These are phyloP conservation scores for Calypte anna DNA, from an alignment of 2,113 vertebrate genomes.

Conservation along the genomic window DNA sequence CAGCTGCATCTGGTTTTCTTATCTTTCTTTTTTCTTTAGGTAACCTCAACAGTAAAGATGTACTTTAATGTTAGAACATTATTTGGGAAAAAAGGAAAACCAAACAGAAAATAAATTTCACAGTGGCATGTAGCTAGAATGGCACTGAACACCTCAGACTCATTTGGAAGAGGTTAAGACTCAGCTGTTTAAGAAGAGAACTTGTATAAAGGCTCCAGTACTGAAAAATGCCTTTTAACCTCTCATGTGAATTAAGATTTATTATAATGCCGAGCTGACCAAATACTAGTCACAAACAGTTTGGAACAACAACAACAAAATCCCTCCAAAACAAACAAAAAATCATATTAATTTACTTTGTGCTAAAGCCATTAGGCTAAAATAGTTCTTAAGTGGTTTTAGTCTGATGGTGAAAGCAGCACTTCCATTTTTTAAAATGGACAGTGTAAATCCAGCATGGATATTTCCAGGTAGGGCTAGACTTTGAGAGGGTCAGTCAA, in stretches of 20 bases:
- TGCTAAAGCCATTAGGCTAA: slow-evolving; percentile 44
- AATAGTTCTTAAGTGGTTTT: slow-evolving; percentile 19
- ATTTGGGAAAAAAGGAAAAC: not conserved
- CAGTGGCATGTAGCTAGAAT: not conserved
- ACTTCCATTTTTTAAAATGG: not conserved
- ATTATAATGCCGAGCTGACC: slow-evolving; percentile 1
- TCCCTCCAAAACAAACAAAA: not conserved
- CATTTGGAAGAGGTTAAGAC: not conserved
- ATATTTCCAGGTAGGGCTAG: not conserved
- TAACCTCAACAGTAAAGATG: not conserved
- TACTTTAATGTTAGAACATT: not conserved
- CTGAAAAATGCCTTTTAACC: slow-evolving; percentile 21
- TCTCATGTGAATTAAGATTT: slow-evolving; percentile 3
- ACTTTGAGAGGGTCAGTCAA: not conserved
- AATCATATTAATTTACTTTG: not conserved
- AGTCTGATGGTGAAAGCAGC: not conserved
- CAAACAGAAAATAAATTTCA: not conserved
- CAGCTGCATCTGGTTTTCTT: not conserved
- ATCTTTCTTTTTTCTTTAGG: no score
- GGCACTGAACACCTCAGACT: not conserved
- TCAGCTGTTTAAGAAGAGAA: not conserved
- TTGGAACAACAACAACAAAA: not conserved
- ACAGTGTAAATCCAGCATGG: not conserved
- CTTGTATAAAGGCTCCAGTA: not conserved
- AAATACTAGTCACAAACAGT: not conserved